These are phyloP conservation scores for Passer domesticus DNA, from an alignment of 2,113 vertebrate species.

Conservation along the genomic window DNA sequence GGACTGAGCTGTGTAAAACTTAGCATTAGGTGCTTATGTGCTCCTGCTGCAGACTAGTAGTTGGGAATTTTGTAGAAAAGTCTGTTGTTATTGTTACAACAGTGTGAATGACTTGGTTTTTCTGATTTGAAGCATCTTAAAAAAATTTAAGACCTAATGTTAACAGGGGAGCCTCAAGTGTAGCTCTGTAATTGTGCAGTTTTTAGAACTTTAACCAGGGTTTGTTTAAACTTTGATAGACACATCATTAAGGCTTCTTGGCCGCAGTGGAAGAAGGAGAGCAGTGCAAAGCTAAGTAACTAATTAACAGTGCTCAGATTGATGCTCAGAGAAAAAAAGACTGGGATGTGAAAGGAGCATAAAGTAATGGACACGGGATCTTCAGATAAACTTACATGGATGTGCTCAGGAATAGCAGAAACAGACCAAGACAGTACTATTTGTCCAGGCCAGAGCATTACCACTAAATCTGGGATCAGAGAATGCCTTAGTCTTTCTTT, in stretches of 20 bases:
- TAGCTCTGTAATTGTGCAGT: not conserved
- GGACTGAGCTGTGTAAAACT: not conserved
- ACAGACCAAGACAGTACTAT: not conserved
- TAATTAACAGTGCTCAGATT: not conserved
- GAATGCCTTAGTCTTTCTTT: not conserved
- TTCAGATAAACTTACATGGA: not conserved
- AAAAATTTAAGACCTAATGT: not conserved
- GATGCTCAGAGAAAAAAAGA: not conserved
- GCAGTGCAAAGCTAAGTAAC: not conserved
- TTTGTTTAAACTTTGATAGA: not conserved
- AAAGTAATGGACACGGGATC: not conserved
- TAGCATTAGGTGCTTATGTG: not conserved
- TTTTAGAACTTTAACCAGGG: not conserved
- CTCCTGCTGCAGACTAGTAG: not conserved
- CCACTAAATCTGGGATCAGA: not conserved
- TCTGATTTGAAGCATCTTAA: not conserved
- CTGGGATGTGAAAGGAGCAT: not conserved
- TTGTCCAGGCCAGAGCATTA: not conserved
- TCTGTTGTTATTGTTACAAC: not conserved
- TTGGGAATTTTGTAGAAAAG: not conserved
- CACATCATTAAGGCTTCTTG: not conserved
- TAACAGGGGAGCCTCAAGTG: not conserved
- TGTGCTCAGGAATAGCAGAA: not conserved
- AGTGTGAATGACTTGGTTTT: not conserved
- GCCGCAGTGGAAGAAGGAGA: not conserved